A percentile compares a stretch with the other conserved stretches of the same genome.
Conservation (phyloP, 2,797 vertebrate species). For the Bovichtus variegatus region DNA sequence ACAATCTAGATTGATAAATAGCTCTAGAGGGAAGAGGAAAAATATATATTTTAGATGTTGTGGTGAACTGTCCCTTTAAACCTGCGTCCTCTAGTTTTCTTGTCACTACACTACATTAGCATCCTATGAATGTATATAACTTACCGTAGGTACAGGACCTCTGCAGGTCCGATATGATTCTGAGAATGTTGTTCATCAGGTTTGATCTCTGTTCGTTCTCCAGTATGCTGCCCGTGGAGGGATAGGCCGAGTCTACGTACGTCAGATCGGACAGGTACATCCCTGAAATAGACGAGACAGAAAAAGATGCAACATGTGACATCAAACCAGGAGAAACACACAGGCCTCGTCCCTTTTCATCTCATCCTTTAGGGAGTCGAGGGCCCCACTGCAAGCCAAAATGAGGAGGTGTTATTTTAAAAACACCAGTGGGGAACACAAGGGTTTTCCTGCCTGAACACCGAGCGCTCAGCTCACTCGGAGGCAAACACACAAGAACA, state of each 20-base stretch:
- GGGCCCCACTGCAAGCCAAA: constrained; percentile 17
- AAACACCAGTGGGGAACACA: constrained; percentile 17
- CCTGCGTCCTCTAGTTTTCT: neutral
- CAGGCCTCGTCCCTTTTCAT: neutral
- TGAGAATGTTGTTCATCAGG: constrained; percentile 98
- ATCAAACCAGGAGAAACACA: neutral
- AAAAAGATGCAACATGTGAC: neutral
- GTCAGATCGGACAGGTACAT: constrained; percentile 99
- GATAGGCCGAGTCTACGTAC: constrained; percentile 97
- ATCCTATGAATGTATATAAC: constrained; percentile 38
- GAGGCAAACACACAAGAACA: constrained; percentile 48
- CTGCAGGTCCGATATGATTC: constrained; percentile 98
- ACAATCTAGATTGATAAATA: too few relatives aligned
- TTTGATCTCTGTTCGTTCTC: constrained; percentile 98
- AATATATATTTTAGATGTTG: too few relatives aligned
- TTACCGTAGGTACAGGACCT: constrained; percentile 97
- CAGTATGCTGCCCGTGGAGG: constrained; percentile 98
- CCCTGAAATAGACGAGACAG: constrained; percentile 83
- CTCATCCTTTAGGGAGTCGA: neutral
- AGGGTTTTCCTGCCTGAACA: constrained; percentile 23
- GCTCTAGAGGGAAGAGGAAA: too few relatives aligned
- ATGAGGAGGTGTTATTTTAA: constrained; percentile 47
- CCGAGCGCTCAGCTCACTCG: constrained; percentile 39
- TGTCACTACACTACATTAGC: neutral
- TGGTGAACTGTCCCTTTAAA: too few relatives aligned